phyloP scores from a whole-genome alignment of 2,797 vertebrate genomes.

The Anabacerthia variegaticeps region DNA sequence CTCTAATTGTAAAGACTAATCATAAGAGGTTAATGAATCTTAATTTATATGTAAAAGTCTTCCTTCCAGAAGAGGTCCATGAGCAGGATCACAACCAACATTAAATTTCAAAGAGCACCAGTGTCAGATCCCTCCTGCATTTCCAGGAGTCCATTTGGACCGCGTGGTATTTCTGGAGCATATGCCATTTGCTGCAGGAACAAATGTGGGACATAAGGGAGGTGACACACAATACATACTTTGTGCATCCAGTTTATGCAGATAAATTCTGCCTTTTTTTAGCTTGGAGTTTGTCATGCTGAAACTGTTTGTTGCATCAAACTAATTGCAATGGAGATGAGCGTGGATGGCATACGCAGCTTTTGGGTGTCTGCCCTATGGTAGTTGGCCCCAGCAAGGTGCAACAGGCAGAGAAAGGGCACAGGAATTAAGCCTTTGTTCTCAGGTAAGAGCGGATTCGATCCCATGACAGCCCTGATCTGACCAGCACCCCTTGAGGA shows the following conservation, averaged over 20 bases:
- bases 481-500: neutral
- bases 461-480: neutral
- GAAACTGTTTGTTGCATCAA: neutral
- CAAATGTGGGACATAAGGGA: constrained; percentile 30
- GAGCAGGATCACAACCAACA: neutral
- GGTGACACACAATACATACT: neutral
- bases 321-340: neutral
- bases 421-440: neutral
- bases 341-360: fast-evolving
- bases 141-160: neutral
- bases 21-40: neutral
- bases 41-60: neutral
- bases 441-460: neutral
- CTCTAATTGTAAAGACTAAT: neutral
- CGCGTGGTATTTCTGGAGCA: neutral
- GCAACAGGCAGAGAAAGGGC: neutral
- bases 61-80: neutral
- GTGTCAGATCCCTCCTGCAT: neutral
- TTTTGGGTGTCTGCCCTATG: fast-evolving
- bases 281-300: neutral
- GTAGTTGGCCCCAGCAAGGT: neutral
- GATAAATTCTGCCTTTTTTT: constrained; percentile 30
- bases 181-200: constrained; percentile 20
- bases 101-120: neutral
- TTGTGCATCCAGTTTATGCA: neutral